Percentiles rank a stretch among this genome's conserved stretches.
These are phyloP conservation scores for Varanus komodoensis DNA, from an alignment of 2,113 vertebrate genomes.

Conservation along the genomic window DNA sequence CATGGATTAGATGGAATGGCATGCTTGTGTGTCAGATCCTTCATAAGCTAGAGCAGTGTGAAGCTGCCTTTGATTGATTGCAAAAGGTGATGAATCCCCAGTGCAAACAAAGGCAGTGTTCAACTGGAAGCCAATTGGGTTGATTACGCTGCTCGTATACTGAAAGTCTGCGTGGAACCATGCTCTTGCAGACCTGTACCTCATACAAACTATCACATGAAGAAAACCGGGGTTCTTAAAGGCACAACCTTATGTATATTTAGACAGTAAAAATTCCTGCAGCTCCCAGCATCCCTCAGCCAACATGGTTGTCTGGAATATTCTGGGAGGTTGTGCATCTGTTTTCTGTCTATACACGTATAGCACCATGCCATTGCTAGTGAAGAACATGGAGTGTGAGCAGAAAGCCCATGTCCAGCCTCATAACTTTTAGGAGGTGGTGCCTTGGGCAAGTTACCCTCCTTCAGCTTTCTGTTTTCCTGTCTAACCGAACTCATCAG, in stretches of 20 bases:
- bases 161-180: slow-evolving; percentile 44
- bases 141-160: slow-evolving; percentile 32
- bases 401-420: neutral
- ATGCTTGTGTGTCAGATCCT: neutral
- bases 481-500: neutral
- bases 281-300: neutral
- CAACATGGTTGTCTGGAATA: neutral
- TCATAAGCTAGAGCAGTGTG: too few relatives aligned
- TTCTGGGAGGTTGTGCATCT: neutral
- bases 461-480: neutral
- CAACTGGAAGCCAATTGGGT: slow-evolving; percentile 8
- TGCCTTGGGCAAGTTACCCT: neutral
- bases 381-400: neutral
- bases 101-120: neutral
- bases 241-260: too few relatives aligned
- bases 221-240: too few relatives aligned
- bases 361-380: neutral
- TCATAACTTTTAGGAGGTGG: neutral
- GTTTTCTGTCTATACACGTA: too few relatives aligned
- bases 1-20: neutral
- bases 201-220: neutral
- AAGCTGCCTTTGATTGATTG: neutral
- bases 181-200: neutral
- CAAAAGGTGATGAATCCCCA: neutral
- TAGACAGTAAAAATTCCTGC: neutral